Evolutionary conservation across 2,888 invertebrate species (phyloP), one percentile per base, ranked within the genome.

Genomic region (Halictus ligatus): DNA sequence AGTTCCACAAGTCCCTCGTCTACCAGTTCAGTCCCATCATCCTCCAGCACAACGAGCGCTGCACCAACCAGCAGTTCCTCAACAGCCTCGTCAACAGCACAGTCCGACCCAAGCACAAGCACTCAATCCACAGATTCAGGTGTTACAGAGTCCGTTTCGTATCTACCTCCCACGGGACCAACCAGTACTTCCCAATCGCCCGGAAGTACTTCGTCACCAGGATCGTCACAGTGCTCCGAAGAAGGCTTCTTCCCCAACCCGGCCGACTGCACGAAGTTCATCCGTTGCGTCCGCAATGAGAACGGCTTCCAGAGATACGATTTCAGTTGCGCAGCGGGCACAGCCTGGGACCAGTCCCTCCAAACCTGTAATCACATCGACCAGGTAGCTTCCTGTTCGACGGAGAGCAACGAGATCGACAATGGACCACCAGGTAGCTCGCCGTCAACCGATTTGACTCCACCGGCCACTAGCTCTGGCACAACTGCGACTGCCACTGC

Each of bases 201-300:
- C 10, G 13, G 60, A 8, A 46, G 74, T 21, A n/a, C 6, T 12
- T 54, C 78, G 21, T 46, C 86, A 0, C 10, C 88, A 50, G 88
- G 73, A 72, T 64, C 78, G 15, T 74, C 81, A 0, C 43, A 76
- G 2, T 91, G 91, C 60, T n/a, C 67, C n/a, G 94, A 95, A 88
- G 97, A 97, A 93, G 98, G 98, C 75, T 98, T 97, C 94, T 96
- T 97, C 92, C 96, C 97, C 21, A 97, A 98, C 94, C 95, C 96
- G 64, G 95, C 95, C 72, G 96, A 98, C 92, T 98, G 98, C 92
- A 96, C 96, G 84, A 97, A 97, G 93, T 98, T 98, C 95, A 97
- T 97, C 93, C 96, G 98, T 89, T 98, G 98, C 94, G 97, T 98
- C 40, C 95, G 96, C 83, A 96, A 96, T 0, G 72, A 81, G 1